phyloP scores from a whole-genome alignment of 2,797 vertebrate species.

The Coranthus polyacanthus region DNA sequence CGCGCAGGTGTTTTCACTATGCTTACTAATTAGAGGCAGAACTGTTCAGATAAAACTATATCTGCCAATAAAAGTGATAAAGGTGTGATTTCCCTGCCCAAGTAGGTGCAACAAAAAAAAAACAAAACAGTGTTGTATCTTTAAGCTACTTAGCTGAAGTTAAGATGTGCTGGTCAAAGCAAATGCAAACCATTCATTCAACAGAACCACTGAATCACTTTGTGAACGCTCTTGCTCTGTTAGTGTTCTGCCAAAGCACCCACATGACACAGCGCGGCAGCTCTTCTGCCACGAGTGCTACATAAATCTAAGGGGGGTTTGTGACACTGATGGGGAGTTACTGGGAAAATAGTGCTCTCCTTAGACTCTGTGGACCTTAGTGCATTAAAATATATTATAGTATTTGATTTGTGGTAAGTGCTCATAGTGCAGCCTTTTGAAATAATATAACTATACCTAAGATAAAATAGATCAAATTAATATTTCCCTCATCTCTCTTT shows the following conservation, averaged over 20 bases:
- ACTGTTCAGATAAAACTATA: background rate
- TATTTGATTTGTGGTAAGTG: conserved; percentile 33
- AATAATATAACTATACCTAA: background rate
- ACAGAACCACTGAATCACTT: conserved; percentile 10
- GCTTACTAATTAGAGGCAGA: conserved; percentile 4
- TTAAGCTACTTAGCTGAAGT: conserved; percentile 9
- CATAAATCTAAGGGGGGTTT: conserved; percentile 61
- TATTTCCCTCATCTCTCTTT: conserved; percentile 16
- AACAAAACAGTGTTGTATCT: background rate
- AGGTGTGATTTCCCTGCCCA: background rate
- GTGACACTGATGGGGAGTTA: conserved; percentile 68
- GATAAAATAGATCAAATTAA: conserved; percentile 1
- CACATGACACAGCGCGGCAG: conserved; percentile 1
- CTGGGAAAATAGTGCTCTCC: conserved; percentile 19
- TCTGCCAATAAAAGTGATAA: background rate
- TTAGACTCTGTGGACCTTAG: background rate
- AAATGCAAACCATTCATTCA: conserved; percentile 15
- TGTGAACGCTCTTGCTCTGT: conserved; percentile 30
- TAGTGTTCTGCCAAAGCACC: conserved; percentile 46
- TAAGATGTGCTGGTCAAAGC: conserved; percentile 22
- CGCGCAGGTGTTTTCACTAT: conserved; percentile 25
- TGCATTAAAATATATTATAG: conserved; percentile 12
- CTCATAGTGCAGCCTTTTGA: conserved; percentile 26
- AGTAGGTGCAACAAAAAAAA: conserved; percentile 34
- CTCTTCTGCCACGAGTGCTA: conserved; percentile 44